phyloP scores from a whole-genome alignment of 2,797 vertebrate species.

The Pitangus sulphuratus region DNA sequence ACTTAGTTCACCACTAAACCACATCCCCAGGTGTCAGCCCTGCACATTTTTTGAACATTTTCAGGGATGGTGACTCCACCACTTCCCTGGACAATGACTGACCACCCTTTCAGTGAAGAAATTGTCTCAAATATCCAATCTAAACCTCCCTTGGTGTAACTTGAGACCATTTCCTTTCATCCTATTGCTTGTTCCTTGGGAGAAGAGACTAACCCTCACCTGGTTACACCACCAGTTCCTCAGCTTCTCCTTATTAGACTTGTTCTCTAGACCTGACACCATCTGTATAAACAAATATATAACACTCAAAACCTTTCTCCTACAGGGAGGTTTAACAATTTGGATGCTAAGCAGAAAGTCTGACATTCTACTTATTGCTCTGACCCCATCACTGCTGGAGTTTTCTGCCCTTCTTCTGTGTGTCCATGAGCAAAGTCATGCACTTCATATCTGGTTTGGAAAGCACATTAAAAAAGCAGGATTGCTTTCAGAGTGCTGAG shows the following conservation, averaged over 20 bases:
- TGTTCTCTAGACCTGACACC: not conserved
- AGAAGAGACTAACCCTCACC: fast-evolving
- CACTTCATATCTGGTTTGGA: not conserved
- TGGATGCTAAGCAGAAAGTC: not conserved
- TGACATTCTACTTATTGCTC: not conserved
- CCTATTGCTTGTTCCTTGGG: no score
- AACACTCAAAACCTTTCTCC: not conserved
- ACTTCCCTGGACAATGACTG: fast-evolving
- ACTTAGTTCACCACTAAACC: not conserved
- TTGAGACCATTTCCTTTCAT: fast-evolving
- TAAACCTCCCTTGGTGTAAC: not conserved
- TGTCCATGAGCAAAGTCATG: not conserved
- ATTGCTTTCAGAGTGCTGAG: not conserved
- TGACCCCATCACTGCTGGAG: fast-evolving
- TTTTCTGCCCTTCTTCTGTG: not conserved
- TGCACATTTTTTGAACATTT: fast-evolving
- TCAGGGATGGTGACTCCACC: not conserved
- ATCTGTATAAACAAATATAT: not conserved
- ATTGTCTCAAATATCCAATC: not conserved
- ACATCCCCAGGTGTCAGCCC: fast-evolving
- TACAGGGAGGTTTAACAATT: not conserved
- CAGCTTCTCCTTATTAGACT: not conserved
- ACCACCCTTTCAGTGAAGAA: fast-evolving
- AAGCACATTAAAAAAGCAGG: not conserved
- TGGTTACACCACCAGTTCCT: fast-evolving